Percentiles rank a stretch among this genome's conserved stretches.
phyloP scores from a whole-genome alignment of 2,888 invertebrate species.

The Pardosa pseudoannulata region DNA sequence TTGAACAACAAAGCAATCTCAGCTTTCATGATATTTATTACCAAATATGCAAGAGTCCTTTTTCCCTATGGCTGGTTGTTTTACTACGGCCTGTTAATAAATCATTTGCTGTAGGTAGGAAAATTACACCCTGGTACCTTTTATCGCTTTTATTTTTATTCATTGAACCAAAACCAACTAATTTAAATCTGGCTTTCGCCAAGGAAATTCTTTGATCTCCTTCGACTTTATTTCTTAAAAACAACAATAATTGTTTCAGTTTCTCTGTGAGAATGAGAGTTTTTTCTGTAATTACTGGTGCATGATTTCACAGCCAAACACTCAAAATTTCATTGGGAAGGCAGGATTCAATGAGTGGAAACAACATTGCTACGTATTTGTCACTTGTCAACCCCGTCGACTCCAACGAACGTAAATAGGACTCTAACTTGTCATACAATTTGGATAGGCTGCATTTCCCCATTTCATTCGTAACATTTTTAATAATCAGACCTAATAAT shows the following conservation, averaged over 20 bases:
- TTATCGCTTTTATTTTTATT: background rate
- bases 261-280: background rate
- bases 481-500: constrained; percentile 75
- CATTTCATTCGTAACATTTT: background rate
- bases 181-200: constrained; percentile 15
- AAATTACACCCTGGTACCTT: background rate
- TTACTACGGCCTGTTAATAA: background rate
- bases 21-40: background rate
- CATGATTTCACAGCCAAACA: constrained; percentile 73
- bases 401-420: constrained; percentile 53
- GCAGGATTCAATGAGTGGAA: constrained; percentile 75
- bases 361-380: constrained; percentile 52
- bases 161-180: background rate
- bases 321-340: constrained; percentile 75
- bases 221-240: constrained; percentile 20
- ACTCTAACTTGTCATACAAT: constrained; percentile 49
- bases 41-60: constrained; percentile 12
- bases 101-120: background rate
- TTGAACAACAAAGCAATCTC: background rate
- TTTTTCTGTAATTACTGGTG: background rate
- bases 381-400: constrained; percentile 51
- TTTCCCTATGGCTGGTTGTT: background rate
- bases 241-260: background rate
- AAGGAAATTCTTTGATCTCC: constrained; percentile 25
- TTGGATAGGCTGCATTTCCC: background rate